Evolutionary conservation across 2,888 invertebrate species (phyloP).

Genomic region (Phalera bucephala): DNA sequence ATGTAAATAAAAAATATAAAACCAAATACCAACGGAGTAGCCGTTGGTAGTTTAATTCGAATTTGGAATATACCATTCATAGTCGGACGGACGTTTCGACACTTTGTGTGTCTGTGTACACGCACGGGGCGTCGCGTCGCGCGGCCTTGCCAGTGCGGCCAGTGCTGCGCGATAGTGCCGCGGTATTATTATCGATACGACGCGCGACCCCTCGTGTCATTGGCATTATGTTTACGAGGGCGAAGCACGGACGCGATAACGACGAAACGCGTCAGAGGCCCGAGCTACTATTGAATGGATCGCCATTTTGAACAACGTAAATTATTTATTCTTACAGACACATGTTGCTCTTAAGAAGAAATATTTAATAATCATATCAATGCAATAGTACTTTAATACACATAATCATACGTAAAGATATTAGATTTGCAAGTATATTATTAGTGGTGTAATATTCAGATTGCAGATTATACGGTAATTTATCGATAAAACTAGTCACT

Average conservation of each 20-base stretch:
- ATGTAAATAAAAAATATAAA: too few relatives aligned
- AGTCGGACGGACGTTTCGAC: conserved; percentile 38
- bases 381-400: too few relatives aligned
- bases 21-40: too few relatives aligned
- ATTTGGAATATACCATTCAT: conserved; percentile 49
- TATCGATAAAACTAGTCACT: conserved; percentile 69
- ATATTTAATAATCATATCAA: not conserved
- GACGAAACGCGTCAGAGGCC: conserved; percentile 47
- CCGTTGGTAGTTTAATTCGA: conserved; percentile 39
- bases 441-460: conserved; percentile 3
- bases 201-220: conserved; percentile 70
- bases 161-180: conserved; percentile 64
- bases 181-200: conserved; percentile 69
- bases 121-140: conserved; percentile 48
- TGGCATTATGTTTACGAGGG: conserved; percentile 75
- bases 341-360: not conserved
- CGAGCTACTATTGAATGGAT: conserved; percentile 45
- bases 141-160: conserved; percentile 72
- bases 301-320: conserved; percentile 13
- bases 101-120: conserved; percentile 52
- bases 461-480: conserved; percentile 27
- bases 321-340: conserved; percentile 7
- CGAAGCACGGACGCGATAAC: conserved; percentile 64
- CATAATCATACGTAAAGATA: too few relatives aligned
- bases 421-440: conserved; percentile 6